phyloP scores from a whole-genome alignment of 1,140 invertebrate species.

The Watersipora subatra region DNA sequence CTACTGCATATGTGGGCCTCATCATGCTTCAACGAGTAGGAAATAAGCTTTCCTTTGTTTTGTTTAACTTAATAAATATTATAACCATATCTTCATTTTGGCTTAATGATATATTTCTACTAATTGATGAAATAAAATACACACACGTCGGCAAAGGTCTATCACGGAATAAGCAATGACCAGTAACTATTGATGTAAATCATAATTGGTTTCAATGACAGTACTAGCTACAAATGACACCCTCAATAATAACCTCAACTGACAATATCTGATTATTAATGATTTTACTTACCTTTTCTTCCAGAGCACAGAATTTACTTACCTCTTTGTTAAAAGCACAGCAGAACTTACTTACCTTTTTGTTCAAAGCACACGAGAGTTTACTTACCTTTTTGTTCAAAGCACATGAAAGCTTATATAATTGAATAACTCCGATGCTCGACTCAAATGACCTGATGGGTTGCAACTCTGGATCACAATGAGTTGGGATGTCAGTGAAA shows the following conservation, averaged over 20 bases:
- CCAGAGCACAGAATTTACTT: background rate
- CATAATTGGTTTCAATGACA: background rate
- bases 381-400: background rate
- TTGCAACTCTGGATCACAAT: background rate
- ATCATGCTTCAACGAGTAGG: too few relatives aligned
- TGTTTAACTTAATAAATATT: too few relatives aligned
- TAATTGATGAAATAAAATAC: too few relatives aligned
- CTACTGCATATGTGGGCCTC: too few relatives aligned
- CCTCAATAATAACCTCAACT: background rate
- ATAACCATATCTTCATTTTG: too few relatives aligned
- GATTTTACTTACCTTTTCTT: background rate
- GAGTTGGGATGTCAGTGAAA: background rate
- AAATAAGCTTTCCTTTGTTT: too few relatives aligned
- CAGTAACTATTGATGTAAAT: too few relatives aligned
- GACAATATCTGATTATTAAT: background rate
- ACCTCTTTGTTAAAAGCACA: background rate
- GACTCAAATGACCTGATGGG: background rate
- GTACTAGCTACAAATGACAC: background rate
- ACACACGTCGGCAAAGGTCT: too few relatives aligned
- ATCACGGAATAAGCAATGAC: too few relatives aligned
- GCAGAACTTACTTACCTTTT: too few relatives aligned
- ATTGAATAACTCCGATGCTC: background rate
- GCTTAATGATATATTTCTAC: too few relatives aligned
- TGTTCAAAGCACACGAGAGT: too few relatives aligned
- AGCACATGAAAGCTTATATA: background rate